A percentile compares a stretch with the other conserved stretches of the same genome.
Conservation (phyloP, 2,113 vertebrate genomes). For the Syngnathus scovelli region DNA sequence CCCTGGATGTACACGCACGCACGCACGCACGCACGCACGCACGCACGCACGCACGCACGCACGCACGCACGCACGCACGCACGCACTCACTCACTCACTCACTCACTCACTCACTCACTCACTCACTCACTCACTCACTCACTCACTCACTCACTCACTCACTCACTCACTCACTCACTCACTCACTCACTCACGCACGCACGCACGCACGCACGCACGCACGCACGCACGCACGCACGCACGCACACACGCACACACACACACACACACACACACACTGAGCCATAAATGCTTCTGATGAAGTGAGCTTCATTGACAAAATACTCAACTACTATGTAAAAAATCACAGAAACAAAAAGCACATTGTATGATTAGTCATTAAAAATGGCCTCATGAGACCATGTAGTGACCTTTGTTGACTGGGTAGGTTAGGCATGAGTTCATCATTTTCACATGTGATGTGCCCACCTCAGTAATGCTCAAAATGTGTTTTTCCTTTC, state of each 20-base stretch:
- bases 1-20: slow-evolving; percentile 33
- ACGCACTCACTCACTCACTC: slow-evolving; percentile 16
- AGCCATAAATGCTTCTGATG: slow-evolving; percentile 32
- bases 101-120: slow-evolving; percentile 15
- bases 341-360: slow-evolving; percentile 42
- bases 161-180: neutral
- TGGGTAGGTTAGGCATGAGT: neutral
- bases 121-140: slow-evolving; percentile 19
- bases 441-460: slow-evolving; percentile 7
- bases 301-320: slow-evolving; percentile 50
- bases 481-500: slow-evolving; percentile 8
- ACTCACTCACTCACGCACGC: too few relatives aligned
- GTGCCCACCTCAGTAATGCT: slow-evolving; percentile 14
- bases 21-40: slow-evolving; percentile 14
- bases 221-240: neutral
- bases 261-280: slow-evolving; percentile 14
- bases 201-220: neutral
- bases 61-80: slow-evolving; percentile 1
- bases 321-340: slow-evolving; percentile 22
- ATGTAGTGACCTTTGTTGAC: slow-evolving; percentile 13
- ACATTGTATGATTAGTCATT: slow-evolving; percentile 43
- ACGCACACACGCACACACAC: slow-evolving; percentile 17
- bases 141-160: slow-evolving; percentile 13
- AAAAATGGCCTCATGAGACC: slow-evolving; percentile 38
- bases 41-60: neutral